These are phyloP conservation scores for Atethmia centrago DNA, from an alignment of 2,888 invertebrate genomes.

Conservation along the genomic window DNA sequence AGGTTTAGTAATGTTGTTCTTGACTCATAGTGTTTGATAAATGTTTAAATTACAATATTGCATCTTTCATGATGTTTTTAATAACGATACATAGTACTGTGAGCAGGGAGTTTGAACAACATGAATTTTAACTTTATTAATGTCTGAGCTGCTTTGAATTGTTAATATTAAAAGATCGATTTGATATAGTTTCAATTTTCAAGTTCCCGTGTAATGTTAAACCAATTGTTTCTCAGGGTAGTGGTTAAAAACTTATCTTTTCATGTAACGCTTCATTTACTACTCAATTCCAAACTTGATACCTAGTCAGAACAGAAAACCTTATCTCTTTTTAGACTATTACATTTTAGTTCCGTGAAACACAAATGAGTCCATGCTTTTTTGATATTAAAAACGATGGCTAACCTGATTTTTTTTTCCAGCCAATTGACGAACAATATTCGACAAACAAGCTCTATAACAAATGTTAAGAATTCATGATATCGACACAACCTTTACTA, in stretches of 20 bases:
- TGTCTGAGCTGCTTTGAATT: neutral
- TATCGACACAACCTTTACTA: slow-evolving; percentile 40
- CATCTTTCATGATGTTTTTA: neutral
- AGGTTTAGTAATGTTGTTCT: slow-evolving; percentile 17
- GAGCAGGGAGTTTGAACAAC: neutral
- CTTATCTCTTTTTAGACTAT: neutral
- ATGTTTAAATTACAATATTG: slow-evolving; percentile 3
- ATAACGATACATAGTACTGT: neutral
- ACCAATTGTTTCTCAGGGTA: neutral
- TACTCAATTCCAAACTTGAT: neutral
- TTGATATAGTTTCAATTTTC: neutral
- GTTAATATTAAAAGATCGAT: neutral
- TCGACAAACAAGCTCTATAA: slow-evolving; percentile 12
- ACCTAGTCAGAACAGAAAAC: neutral
- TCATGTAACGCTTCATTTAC: slow-evolving; percentile 22
- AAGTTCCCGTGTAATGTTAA: neutral
- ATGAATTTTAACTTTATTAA: neutral
- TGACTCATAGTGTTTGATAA: slow-evolving; percentile 49
- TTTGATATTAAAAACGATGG: neutral
- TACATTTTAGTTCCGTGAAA: neutral
- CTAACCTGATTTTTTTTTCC: neutral
- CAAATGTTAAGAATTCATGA: slow-evolving; percentile 36
- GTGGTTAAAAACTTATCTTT: neutral
- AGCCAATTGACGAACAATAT: neutral
- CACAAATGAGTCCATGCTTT: neutral